Evolutionary conservation across 2,888 invertebrate genomes (phyloP).

Genomic region (Syrphus vitripennis): DNA sequence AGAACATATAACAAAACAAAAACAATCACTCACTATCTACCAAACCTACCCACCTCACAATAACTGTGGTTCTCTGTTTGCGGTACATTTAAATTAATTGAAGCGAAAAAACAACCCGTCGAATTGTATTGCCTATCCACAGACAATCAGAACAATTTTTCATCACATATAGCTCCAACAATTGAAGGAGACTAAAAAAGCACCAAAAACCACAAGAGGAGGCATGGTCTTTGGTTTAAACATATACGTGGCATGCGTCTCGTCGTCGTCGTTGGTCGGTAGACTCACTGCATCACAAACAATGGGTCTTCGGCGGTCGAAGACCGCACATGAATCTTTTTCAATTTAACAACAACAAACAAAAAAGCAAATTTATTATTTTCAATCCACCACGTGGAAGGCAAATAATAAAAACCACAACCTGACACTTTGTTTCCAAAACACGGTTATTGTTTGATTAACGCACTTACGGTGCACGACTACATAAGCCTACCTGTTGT

Average conservation of each 20-base stretch:
- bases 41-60: background rate
- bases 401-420: constrained; percentile 8
- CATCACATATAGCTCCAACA: too few relatives aligned
- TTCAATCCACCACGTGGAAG: background rate
- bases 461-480: constrained; percentile 7
- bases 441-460: constrained; percentile 40
- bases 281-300: constrained; percentile 11
- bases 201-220: constrained; percentile 17
- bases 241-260: constrained; percentile 6
- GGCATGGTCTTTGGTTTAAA: constrained; percentile 24
- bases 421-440: constrained; percentile 48
- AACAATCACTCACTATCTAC: constrained; percentile 4
- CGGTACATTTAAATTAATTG: constrained; percentile 63
- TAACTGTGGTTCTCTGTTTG: background rate
- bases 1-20: background rate
- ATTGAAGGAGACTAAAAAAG: background rate
- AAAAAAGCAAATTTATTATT: background rate
- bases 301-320: background rate
- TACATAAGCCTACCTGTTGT: constrained; percentile 44
- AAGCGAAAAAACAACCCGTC: constrained; percentile 65
- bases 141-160: constrained; percentile 64
- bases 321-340: constrained; percentile 18
- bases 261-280: too few relatives aligned
- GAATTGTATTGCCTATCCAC: constrained; percentile 53
- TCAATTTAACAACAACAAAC: constrained; percentile 13